Evolutionary conservation across 2,113 vertebrate genomes (phyloP).

Genomic region (Myanophis thanlyinensis): DNA sequence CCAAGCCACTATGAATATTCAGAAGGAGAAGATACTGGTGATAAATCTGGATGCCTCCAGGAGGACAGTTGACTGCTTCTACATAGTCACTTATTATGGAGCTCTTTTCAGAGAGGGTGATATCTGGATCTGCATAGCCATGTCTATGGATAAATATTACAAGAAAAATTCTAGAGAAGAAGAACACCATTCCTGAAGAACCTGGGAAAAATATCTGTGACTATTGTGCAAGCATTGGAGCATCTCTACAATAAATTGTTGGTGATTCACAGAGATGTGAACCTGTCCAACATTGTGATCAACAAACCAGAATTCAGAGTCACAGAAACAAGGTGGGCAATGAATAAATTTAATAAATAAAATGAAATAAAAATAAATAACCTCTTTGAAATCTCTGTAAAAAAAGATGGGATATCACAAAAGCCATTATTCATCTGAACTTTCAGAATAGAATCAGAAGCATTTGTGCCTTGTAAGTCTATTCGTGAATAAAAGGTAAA

Average conservation of each 20-base stretch:
- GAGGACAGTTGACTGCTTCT: conserved; percentile 80
- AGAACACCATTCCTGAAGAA: conserved; percentile 78
- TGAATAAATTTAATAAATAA: not conserved
- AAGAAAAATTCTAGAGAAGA: conserved; percentile 79
- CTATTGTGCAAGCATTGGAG: conserved; percentile 50
- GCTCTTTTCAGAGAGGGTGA: conserved; percentile 83
- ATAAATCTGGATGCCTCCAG: conserved; percentile 82
- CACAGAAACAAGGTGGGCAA: not conserved
- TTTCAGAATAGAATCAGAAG: not conserved
- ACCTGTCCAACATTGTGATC: not conserved
- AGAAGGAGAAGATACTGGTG: conserved; percentile 78
- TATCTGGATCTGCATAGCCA: conserved; percentile 82
- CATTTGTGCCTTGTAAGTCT: not conserved
- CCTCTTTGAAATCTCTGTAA: not conserved
- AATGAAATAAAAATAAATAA: not conserved
- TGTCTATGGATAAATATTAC: conserved; percentile 79
- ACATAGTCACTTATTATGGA: conserved; percentile 78
- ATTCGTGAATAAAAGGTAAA: not conserved
- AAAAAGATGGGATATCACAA: not conserved
- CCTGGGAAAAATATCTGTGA: conserved; percentile 77
- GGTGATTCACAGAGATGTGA: not conserved
- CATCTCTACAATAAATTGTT: not conserved
- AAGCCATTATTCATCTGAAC: not conserved
- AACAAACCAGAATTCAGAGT: not conserved
- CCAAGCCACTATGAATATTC: conserved; percentile 77